Evolutionary conservation across 2,888 invertebrate species (phyloP).

Genomic region (Melipona beecheii): DNA sequence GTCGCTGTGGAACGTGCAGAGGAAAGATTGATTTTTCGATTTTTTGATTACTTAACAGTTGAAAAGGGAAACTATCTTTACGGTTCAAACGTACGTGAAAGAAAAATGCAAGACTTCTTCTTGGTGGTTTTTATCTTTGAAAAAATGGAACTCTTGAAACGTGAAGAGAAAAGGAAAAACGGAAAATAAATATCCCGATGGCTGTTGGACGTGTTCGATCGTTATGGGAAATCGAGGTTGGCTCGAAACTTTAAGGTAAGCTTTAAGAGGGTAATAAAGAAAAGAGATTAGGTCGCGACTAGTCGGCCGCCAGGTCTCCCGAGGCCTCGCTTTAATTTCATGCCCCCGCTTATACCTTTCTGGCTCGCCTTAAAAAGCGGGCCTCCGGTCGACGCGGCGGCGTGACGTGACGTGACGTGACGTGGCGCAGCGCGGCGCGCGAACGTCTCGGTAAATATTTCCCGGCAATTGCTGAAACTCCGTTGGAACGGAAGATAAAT

Average conservation of each 20-base stretch:
- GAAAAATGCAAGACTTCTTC: background rate
- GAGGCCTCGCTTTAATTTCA: conserved; percentile 58
- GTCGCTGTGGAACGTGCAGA: background rate
- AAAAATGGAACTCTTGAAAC: background rate
- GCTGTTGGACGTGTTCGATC: background rate
- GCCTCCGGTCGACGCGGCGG: background rate
- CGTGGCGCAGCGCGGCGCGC: background rate
- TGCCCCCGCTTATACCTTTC: conserved; percentile 30
- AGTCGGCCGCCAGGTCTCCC: conserved; percentile 1
- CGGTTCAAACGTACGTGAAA: no score
- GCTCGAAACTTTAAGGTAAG: background rate
- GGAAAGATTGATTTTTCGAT: no score
- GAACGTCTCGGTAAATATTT: conserved; percentile 52
- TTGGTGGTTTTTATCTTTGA: background rate
- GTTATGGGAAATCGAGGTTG: background rate
- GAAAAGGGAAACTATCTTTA: no score
- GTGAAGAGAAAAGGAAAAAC: background rate
- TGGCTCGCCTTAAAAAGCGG: conserved; percentile 37
- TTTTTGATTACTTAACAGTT: no score
- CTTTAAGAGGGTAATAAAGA: conserved; percentile 39
- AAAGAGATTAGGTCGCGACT: conserved; percentile 50
- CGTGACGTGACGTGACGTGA: no score
- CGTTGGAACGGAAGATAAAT: conserved; percentile 10
- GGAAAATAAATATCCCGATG: background rate
- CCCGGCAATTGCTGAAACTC: conserved; percentile 19